Evolutionary conservation across 2,888 invertebrate species (phyloP).

Genomic region (Parnassius orleans): DNA sequence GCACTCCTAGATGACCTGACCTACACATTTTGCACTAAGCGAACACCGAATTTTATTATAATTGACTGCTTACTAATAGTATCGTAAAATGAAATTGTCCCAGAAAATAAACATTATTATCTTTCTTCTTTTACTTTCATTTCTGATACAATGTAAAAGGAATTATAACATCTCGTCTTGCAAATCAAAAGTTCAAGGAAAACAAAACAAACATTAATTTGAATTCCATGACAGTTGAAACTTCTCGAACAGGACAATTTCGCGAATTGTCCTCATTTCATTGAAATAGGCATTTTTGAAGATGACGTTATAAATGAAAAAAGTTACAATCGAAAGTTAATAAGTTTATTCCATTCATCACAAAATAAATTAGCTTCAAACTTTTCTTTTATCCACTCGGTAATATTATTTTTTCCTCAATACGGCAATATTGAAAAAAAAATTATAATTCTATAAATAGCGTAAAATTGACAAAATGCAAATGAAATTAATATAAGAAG

Average conservation of each 20-base stretch:
- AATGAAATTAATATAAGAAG: too few species aligned
- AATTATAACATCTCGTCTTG: slow-evolving; percentile 55
- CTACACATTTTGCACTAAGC: slow-evolving; percentile 12
- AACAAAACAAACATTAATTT: slow-evolving; percentile 78
- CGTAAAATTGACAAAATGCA: not conserved
- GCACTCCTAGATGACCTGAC: slow-evolving; percentile 33
- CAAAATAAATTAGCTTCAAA: slow-evolving; percentile 57
- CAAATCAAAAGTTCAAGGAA: slow-evolving; percentile 70
- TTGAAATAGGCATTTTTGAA: slow-evolving; percentile 71
- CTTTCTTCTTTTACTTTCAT: too few species aligned
- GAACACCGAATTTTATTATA: slow-evolving; percentile 5
- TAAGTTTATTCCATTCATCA: slow-evolving; percentile 80
- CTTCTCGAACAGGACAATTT: slow-evolving; percentile 73
- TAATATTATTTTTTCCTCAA: slow-evolving; percentile 8
- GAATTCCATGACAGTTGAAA: slow-evolving; percentile 75
- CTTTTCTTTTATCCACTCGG: slow-evolving; percentile 48
- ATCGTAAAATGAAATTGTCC: not conserved
- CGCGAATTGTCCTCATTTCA: slow-evolving; percentile 73
- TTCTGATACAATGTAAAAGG: slow-evolving; percentile 43
- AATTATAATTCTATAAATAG: not conserved
- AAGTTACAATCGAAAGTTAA: slow-evolving; percentile 77
- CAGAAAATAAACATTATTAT: not conserved
- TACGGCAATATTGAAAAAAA: slow-evolving; percentile 5
- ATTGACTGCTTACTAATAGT: slow-evolving; percentile 7
- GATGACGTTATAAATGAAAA: slow-evolving; percentile 78